Base-by-base conservation (phyloP, 2,113 vertebrate species). In the Heliornis fulica region DNA sequence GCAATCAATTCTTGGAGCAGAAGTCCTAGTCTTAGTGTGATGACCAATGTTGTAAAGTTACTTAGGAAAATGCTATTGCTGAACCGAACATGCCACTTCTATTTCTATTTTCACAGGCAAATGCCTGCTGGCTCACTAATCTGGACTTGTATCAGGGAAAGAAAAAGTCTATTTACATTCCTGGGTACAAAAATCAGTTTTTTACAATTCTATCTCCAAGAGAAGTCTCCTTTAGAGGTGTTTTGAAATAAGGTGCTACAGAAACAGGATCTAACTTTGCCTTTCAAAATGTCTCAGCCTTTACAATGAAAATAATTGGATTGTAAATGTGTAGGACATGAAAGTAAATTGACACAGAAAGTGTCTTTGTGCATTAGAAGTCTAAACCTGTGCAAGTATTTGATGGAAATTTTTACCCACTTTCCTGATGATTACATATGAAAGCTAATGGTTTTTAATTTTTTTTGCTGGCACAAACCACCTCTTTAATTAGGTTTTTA, bases 371-470 rank as follows among this genome's bases (percentile, higher is more conserved):
- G 59, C 20, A 51, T 79, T 60, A 71, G 45, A 68, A 87, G 26
- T 63, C 43, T 90, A 87, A 80, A 77, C 5, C 36, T 59, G 12
- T 63, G 13, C 32, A 68, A 78, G 36, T 43, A 41, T 84, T 46
- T 71, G 84, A 81, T 29, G 53, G 50, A 91, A 84, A 56, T 40
- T 74, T 92, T 87, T 54, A 40, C 28, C 65, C 12, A 5, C 46
- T 90, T 96, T 86, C 41, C 53, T 78, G 51, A 86, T 76, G 41
- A 57, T 70, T 89, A 88, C 31, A 11, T 83, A n/a, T 71, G 41
- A 87, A 90, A 87, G 15, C 36, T 93, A 34, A 57, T 87, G 28
- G 29, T 91, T 97, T 90, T 84, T 83, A 59, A 79, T 90, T 40
- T 79, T 5, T 72, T 76, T 76, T 91, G 22, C 43, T 90, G 41